These are phyloP conservation scores for Parapristionchus giblindavisi DNA, from an alignment of 2,888 invertebrate genomes.

Conservation along the genomic window DNA sequence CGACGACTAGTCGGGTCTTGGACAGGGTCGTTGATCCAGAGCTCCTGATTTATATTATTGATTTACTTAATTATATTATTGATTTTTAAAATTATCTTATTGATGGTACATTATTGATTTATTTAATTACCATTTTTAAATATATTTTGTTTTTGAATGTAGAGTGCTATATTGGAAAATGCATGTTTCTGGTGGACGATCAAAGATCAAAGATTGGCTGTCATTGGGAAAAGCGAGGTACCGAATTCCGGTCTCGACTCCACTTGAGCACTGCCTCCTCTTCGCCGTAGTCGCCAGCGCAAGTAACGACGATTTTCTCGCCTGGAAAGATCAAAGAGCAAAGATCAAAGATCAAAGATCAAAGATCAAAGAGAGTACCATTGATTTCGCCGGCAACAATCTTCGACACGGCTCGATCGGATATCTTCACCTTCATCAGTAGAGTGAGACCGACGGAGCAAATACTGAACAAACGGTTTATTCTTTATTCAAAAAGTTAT, in stretches of 20 bases:
- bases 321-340: constrained; percentile 36
- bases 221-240: constrained; percentile 57
- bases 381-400: constrained; percentile 68
- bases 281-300: constrained; percentile 73
- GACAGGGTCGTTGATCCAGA: constrained; percentile 68
- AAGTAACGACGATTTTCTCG: constrained; percentile 71
- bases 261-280: constrained; percentile 74
- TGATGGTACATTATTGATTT: neutral
- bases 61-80: neutral
- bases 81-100: neutral
- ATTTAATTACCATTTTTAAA: too few species aligned
- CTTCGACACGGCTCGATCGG: constrained; percentile 73
- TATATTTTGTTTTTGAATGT: too few species aligned
- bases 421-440: constrained; percentile 73
- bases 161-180: neutral
- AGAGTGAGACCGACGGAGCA: constrained; percentile 67
- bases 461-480: constrained; percentile 40
- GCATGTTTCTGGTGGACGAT: neutral
- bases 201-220: neutral
- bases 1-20: constrained; percentile 40
- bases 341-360: neutral
- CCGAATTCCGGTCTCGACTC: constrained; percentile 70
- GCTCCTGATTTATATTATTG: constrained; percentile 47
- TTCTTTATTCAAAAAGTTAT: neutral
- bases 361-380: neutral